These are phyloP conservation scores for Octomys mimax DNA, from an alignment of 2,797 vertebrate species.

Conservation along the genomic window DNA sequence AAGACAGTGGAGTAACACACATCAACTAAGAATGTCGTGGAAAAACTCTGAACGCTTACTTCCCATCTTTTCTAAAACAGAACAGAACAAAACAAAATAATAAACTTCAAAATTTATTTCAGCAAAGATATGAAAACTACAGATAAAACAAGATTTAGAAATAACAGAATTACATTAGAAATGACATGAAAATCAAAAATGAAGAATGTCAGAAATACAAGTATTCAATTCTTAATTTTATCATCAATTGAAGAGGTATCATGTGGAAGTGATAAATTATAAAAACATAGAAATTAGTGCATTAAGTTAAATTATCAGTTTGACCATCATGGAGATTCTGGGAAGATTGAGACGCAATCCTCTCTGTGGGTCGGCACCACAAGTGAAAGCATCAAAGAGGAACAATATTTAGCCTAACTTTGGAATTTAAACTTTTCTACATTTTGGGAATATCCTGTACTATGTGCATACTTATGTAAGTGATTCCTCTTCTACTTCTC, in stretches of 20 bases:
- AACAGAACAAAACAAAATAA: not conserved
- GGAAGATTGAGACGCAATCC: not conserved
- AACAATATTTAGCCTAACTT: not conserved
- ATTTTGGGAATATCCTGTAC: not conserved
- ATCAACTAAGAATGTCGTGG: not conserved
- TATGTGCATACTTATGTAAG: not conserved
- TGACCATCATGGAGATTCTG: not conserved
- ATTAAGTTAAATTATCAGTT: slow-evolving; percentile 12
- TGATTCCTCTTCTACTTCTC: not conserved
- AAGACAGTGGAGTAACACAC: not conserved
- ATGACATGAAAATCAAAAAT: not conserved
- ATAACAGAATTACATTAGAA: not conserved
- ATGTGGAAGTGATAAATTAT: not conserved
- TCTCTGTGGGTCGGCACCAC: not conserved
- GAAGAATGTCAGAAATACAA: not conserved
- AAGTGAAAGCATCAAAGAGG: not conserved
- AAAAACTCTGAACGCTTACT: slow-evolving; percentile 5
- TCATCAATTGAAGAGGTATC: not conserved
- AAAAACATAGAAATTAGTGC: not conserved
- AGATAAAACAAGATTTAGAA: not conserved
- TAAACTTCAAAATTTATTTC: not conserved
- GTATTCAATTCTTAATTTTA: not conserved
- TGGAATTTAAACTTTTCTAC: not conserved
- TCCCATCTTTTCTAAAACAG: not conserved
- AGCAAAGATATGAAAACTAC: not conserved